These are phyloP conservation scores for Hydraecia micacea DNA, from an alignment of 2,888 invertebrate species.

Conservation along the genomic window DNA sequence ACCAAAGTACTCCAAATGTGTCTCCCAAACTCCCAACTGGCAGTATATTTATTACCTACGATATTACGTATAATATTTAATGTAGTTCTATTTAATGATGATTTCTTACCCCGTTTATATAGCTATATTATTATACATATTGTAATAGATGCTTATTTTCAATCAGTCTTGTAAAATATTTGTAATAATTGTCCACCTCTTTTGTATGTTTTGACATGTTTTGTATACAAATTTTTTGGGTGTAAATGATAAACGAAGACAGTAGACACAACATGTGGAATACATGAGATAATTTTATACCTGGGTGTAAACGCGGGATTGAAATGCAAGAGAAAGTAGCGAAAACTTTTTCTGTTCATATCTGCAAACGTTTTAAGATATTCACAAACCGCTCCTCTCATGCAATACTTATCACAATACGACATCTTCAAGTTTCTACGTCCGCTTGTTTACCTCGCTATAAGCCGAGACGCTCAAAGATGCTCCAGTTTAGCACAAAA, in stretches of 20 bases:
- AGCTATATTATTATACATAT: too few relatives aligned
- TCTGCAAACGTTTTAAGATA: neutral
- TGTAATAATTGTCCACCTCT: too few relatives aligned
- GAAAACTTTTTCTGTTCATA: neutral
- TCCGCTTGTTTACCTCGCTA: conserved; percentile 57
- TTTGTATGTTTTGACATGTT: too few relatives aligned
- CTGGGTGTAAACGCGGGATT: too few relatives aligned
- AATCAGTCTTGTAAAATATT: too few relatives aligned
- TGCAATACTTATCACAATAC: conserved; percentile 1
- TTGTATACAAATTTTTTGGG: too few relatives aligned
- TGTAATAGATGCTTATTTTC: too few relatives aligned
- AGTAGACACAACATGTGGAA: too few relatives aligned
- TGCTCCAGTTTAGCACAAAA: conserved; percentile 55
- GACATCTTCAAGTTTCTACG: conserved; percentile 42
- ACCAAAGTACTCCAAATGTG: conserved; percentile 9
- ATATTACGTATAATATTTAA: neutral
- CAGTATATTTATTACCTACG: neutral
- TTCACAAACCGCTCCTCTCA: conserved; percentile 37
- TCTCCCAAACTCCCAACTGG: neutral
- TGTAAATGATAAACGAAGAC: too few relatives aligned
- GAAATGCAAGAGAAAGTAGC: neutral
- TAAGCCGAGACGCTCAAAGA: conserved; percentile 56
- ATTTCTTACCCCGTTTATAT: too few relatives aligned
- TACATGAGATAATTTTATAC: too few relatives aligned
- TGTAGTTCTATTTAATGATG: neutral